These are phyloP conservation scores for Linnaemya vulpina DNA, from an alignment of 2,888 invertebrate genomes.

Conservation along the genomic window DNA sequence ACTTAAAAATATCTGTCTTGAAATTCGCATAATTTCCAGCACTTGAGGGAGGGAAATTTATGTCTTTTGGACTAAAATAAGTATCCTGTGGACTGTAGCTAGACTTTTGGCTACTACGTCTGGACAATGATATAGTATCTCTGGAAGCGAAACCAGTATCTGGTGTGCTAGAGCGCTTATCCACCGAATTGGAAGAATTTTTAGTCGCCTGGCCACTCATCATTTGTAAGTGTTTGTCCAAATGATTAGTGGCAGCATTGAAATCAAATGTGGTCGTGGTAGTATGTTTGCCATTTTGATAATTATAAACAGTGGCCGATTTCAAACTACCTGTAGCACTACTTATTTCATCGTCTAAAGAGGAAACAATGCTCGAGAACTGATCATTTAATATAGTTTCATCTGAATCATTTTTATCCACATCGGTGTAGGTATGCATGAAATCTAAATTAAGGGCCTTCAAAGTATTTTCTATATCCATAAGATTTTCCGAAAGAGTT, in stretches of 20 bases:
- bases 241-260: conserved; percentile 81
- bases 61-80: conserved; percentile 77
- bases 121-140: conserved; percentile 82
- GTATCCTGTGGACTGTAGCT: conserved; percentile 83
- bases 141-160: conserved; percentile 83
- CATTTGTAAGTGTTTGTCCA: conserved; percentile 82
- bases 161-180: conserved; percentile 82
- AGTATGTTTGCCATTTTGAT: conserved; percentile 80
- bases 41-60: conserved; percentile 74
- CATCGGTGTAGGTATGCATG: conserved; percentile 83
- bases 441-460: conserved; percentile 83
- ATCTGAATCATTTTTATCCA: conserved; percentile 83
- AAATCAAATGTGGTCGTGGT: conserved; percentile 79
- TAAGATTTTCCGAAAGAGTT: conserved; percentile 81
- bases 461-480: conserved; percentile 83
- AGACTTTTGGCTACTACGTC: conserved; percentile 83
- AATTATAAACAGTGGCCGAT: conserved; percentile 79
- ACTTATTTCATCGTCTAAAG: conserved; percentile 81
- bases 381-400: conserved; percentile 82
- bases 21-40: conserved; percentile 72
- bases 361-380: conserved; percentile 78
- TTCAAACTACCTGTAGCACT: conserved; percentile 81
- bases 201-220: conserved; percentile 73
- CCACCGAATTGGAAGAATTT: conserved; percentile 78
- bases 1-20: conserved; percentile 75